Evolutionary conservation across 2,113 vertebrate genomes (phyloP), one percentile per base, ranked within the genome.

Genomic region (Crocuta crocuta): DNA sequence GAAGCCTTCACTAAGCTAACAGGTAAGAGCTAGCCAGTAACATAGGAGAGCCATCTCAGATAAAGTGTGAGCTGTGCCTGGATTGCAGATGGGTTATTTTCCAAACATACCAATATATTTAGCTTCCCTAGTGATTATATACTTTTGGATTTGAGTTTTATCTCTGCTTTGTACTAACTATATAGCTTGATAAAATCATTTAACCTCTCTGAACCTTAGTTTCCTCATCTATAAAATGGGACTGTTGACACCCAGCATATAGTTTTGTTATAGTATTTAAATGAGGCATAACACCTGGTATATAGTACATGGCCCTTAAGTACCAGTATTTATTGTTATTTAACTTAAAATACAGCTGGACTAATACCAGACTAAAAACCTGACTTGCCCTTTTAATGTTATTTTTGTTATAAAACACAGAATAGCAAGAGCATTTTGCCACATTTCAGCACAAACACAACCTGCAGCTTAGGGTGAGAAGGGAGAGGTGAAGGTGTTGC

Each of bases 1-100:
- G 99, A 99, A 98, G 99, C 99, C 73, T 99, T 99, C 98, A 99
- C 99, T 82, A 99, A 99, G 87, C 98, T 99, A 2, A 99, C 99
- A 97, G 99, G 99, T 99, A 94, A 96, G 98, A 97, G 9, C 1
- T 39, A 58, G 16, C 84, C 68, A n/a, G 48, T 76, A 33, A 85
- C 33, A 35, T 4, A n/a, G 15, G 21, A 74, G 4, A 28, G 63
- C 63, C 21, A 4, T 89, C 43, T 91, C 84, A 79, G 55, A 79
- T 70, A 24, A 55, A 43, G 11, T 65, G 0, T 35, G 39, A 70
- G 10, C 23, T 48, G 45, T 74, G 16, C 61, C 53, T 85, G 73
- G 7, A 55, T 86, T 92, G 58, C 28, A 78, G 16, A 26, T 95
- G 15, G 1, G 2, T 73, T 89, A 23, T 80, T 93, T 94, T 93